Percentiles rank a stretch among this genome's conserved stretches.
Evolutionary conservation across 2,113 vertebrate species (phyloP).

Genomic region (Taxidea taxus): DNA sequence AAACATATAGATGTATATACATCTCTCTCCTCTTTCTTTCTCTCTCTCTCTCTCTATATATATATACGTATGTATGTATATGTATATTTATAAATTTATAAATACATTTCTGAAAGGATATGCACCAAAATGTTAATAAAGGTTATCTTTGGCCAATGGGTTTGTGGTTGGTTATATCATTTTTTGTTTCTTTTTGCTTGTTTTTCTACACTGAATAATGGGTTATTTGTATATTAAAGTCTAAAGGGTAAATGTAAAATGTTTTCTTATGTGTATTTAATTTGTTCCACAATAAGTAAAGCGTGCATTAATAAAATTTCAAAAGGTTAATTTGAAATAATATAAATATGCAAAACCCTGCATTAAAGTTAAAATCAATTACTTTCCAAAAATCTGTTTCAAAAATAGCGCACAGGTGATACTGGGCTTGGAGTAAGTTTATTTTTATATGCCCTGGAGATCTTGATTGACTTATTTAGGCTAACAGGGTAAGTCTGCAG

Average conservation of each 20-base stretch:
- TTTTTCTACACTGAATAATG: slow-evolving; percentile 5
- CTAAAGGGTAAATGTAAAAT: background rate
- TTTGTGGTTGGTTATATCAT: background rate
- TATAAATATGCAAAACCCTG: background rate
- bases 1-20: background rate
- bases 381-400: slow-evolving; percentile 41
- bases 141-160: background rate
- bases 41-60: background rate
- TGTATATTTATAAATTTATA: background rate
- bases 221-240: background rate
- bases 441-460: slow-evolving; percentile 52
- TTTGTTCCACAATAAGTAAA: background rate
- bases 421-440: slow-evolving; percentile 14
- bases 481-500: slow-evolving; percentile 29
- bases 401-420: slow-evolving; percentile 46
- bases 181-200: background rate
- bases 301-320: background rate
- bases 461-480: slow-evolving; percentile 57
- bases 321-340: slow-evolving; percentile 20
- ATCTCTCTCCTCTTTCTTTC: background rate
- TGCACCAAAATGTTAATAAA: background rate
- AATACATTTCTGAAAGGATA: background rate
- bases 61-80: background rate
- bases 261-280: slow-evolving; percentile 2
- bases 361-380: slow-evolving; percentile 36